Base-by-base conservation (phyloP, 2,888 invertebrate genomes). In the Biston betularia region DNA sequence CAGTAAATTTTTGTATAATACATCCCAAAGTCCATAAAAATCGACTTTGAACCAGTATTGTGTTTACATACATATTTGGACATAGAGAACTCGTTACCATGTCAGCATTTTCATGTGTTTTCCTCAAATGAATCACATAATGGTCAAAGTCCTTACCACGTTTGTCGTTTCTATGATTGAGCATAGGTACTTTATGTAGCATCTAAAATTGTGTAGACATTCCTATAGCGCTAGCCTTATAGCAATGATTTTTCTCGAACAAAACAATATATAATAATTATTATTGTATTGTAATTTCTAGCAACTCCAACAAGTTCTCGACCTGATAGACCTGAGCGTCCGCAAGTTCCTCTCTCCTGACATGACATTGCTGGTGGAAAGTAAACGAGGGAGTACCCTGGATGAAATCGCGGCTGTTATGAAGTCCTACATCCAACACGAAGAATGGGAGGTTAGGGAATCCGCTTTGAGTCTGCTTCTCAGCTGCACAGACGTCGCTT, bases 391-490 rank as follows among this genome's bases (percentile, higher is more conserved):
- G 46, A 94, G 95, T 3, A 93, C 94, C 0, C 91, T 96, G 79
- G 91, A 94, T 40, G 93, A 94, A 67, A 85, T 96, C 42, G 96
- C 95, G 0, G 93, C 94, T 0, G 94, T 95, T 35, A 90, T 97
- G 14, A 93, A 92, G 40, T 94, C 94, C 74, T 94, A 95, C 75
- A 86, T 96, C 69, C 95, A 95, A 68, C 96, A 96, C 77, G 87
- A 90, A 0, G 93, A 95, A 38, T 96, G 97, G 97, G 96, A 96
- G 83, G 95, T 97, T 4, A 93, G 96, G 49, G 97, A 97, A 76
- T 96, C 95, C 46, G 95, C 96, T 0, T 79, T 97, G 50, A 96
- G 96, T 83, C 88, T 96, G 55, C 84, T 97, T 9, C 94, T 94
- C 52, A 95, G 95, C 0, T 95, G 96, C 72, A 95, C 95, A 0